Evolutionary conservation across 1,140 invertebrate genomes (phyloP), one percentile per base, ranked within the genome.

Genomic region (Himalopsyche phryganea): DNA sequence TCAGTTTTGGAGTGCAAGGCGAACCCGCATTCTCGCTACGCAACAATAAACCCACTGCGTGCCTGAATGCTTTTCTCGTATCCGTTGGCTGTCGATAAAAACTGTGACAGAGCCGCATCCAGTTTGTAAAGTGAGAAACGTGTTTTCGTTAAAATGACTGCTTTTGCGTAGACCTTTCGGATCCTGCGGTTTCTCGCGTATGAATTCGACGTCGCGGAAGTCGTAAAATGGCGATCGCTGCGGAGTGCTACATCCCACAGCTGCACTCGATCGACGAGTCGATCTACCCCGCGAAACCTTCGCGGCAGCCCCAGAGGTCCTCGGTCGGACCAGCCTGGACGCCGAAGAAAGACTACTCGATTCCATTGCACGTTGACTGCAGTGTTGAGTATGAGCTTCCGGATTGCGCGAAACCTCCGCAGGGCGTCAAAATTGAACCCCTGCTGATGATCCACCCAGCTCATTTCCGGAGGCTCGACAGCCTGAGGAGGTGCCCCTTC

Each of bases 381-480:
- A 90, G 87, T 77, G 88, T 90, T 54, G 88, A 91, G 74, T 91
- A 90, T 78, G 88, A 90, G 75, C 77, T 91, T 66, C 88, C 88
- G 52, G 88, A 88, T 67, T 85, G 88, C 71, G 87, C 88, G 23
- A 89, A 89, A 70, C 88, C 88, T 54, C 88, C 89, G 58, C 84
- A 85, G 63, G 87, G 87, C 20, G 85, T 85, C 58, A 80, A 84
- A 52, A 82, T 84, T 63, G 88, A 89, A 68, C 88, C 88, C 17
- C 77, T 90, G 63, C 80, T 90, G 47, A 90, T 90, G 86, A 90
- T 90, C 69, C 88, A 90, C 77, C 88, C 89, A n/a, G 90, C 87
- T 66, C 89, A 89, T 71, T 90, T 90, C 76, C 78, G 87, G 54
- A 85, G 88, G 72, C 87, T 88, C 69, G 87, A 89, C 68, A 85